A percentile compares a stretch with the other conserved stretches of the same genome.
phyloP scores from a whole-genome alignment of 2,113 vertebrate species.

The Proteles cristata region DNA sequence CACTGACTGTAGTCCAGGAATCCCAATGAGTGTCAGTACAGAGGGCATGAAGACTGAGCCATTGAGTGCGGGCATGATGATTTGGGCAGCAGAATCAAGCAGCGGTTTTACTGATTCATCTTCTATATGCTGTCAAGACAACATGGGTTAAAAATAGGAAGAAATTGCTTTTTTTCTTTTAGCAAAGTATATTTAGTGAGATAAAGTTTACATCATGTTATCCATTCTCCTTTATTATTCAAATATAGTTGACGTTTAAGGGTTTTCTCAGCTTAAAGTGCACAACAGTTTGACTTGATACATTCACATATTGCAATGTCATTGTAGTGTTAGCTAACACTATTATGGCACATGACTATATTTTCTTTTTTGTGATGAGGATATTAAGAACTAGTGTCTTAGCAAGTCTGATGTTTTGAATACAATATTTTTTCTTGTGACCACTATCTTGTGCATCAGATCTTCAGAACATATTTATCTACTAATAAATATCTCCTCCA shows the following conservation, averaged over 20 bases:
- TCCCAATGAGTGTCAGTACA: constrained; percentile 41
- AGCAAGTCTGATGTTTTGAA: neutral
- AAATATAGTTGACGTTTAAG: neutral
- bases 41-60: constrained; percentile 33
- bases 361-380: neutral
- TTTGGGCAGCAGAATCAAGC: neutral
- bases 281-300: neutral
- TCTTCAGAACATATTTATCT: neutral
- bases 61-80: neutral
- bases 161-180: neutral
- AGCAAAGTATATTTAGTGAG: neutral
- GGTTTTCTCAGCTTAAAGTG: neutral
- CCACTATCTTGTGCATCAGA: neutral
- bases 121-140: neutral
- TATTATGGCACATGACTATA: neutral
- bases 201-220: neutral
- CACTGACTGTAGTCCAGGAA: constrained; percentile 64
- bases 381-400: neutral
- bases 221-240: neutral
- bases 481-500: neutral
- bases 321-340: neutral
- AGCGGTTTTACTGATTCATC: neutral
- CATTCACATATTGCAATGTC: neutral
- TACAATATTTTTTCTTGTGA: neutral
- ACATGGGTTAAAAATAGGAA: neutral